Evolutionary conservation across 2,797 vertebrate genomes (phyloP).

Genomic region (Clarias laeviceps): DNA sequence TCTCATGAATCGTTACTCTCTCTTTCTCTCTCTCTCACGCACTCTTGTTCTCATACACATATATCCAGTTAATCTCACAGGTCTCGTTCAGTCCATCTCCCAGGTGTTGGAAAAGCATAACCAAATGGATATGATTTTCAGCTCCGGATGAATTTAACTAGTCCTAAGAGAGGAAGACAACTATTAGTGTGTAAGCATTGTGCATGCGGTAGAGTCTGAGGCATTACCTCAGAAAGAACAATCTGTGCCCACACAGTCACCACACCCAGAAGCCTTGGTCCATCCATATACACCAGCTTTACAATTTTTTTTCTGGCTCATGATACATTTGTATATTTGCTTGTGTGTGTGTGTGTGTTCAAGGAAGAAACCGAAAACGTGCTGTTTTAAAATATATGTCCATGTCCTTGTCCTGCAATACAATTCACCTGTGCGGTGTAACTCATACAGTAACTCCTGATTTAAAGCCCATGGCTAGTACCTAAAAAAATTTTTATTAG

Average conservation of each 20-base stretch:
- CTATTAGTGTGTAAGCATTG: slow-evolving; percentile 24
- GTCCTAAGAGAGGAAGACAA: slow-evolving; percentile 35
- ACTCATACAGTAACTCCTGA: not conserved
- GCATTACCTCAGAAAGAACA: slow-evolving; percentile 45
- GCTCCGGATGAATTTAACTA: slow-evolving; percentile 70
- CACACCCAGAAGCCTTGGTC: slow-evolving; percentile 35
- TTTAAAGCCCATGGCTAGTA: not conserved
- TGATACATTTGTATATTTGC: slow-evolving; percentile 5
- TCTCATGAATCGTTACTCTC: not conserved
- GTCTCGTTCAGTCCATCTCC: slow-evolving; percentile 47
- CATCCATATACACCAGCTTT: slow-evolving; percentile 29
- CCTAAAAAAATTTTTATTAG: not conserved
- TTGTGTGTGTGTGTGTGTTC: slow-evolving; percentile 3
- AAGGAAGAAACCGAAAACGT: not conserved
- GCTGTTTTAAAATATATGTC: not conserved
- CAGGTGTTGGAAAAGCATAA: slow-evolving; percentile 64
- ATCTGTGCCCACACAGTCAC: slow-evolving; percentile 25
- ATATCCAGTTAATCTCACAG: not conserved
- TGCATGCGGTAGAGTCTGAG: not conserved
- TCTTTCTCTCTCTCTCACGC: not conserved
- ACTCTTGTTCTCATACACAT: not conserved
- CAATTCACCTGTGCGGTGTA: not conserved
- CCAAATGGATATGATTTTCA: slow-evolving; percentile 54
- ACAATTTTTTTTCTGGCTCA: not conserved
- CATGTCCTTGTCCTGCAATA: not conserved